Base-by-base conservation (phyloP, 2,113 vertebrate species). In the Phylloscopus trochiloides region DNA sequence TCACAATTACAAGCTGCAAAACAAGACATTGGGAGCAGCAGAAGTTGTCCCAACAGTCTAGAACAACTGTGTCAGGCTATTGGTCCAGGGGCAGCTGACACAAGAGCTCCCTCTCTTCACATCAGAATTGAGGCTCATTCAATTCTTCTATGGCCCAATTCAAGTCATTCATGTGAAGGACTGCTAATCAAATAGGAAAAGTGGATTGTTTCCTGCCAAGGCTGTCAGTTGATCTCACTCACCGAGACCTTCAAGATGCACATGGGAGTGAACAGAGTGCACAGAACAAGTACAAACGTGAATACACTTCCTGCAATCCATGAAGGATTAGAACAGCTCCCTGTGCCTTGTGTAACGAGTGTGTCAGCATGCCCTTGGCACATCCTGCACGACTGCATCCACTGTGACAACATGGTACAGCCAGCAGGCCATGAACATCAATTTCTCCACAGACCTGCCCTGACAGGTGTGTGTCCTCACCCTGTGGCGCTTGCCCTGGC, bases 401-500 rank as follows among this genome's bases (percentile, higher is more conserved):
- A 16, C 34, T 32, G 14, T 38, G 42, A 62, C 57, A 61, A 71
- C 34, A 26, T 2, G 4, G 10, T 10, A 34, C 34, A 34, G 29
- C n/a, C 40, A 65, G 38, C 78, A 86, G 63, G 7, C 40, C 40
- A 14, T 40, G 40, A 40, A 40, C 40, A 40, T 40, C 40, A 40
- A 29, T 28, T 18, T 14, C 28, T 8, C 25, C 17, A 5, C 8
- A 57, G 47, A 7, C 17, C 17, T 66, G 54, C 43, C 63, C 12
- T 2, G 9, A 26, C 25, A 29, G 34, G 22, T 29, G 38, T 26
- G 1, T 10, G 43, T 59, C 74, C 99, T 99, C 48, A 99, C 99
- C 96, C 98, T 97, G 88, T 99, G 98, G 72, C 98, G 98, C 91
- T 99, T 99, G 97, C 98, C 98, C 94, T 99, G 98, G 88, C 98